A percentile compares a stretch with the other conserved stretches of the same genome.
Conservation (phyloP, 37 sponge, comb jelly and placozoan species). For the Spongilla lacustris region DNA sequence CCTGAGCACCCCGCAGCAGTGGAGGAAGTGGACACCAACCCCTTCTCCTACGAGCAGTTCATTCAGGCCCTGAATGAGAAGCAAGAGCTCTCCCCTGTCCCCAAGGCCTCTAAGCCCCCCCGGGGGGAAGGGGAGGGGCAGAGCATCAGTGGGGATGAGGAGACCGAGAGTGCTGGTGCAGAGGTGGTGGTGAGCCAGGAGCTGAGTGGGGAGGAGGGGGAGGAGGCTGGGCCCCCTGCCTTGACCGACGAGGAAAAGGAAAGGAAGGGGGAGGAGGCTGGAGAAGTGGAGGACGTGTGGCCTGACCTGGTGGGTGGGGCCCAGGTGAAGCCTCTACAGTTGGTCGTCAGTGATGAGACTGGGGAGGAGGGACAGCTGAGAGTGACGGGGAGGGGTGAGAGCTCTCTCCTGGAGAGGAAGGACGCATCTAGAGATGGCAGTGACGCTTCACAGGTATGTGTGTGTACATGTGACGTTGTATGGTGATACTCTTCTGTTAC, state of each 20-base stretch:
- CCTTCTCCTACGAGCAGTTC: background rate
- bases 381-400: background rate
- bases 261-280: background rate
- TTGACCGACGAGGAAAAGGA: constrained; percentile 1
- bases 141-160: background rate
- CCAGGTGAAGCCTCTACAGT: background rate
- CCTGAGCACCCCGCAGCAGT: background rate
- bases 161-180: constrained; percentile 9
- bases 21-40: background rate
- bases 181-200: constrained; percentile 13
- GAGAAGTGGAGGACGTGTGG: background rate
- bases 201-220: constrained; percentile 2
- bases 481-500: too few relatives aligned
- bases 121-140: background rate
- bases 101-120: background rate
- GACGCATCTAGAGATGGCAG: background rate
- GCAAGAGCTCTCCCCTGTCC: background rate
- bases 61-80: background rate
- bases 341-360: background rate
- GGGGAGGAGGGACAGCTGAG: background rate
- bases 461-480: background rate
- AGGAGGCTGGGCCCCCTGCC: background rate
- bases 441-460: background rate
- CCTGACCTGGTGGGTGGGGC: background rate
- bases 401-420: background rate